These are phyloP conservation scores for Promerops cafer DNA, from an alignment of 2,113 vertebrate species.

Conservation along the genomic window DNA sequence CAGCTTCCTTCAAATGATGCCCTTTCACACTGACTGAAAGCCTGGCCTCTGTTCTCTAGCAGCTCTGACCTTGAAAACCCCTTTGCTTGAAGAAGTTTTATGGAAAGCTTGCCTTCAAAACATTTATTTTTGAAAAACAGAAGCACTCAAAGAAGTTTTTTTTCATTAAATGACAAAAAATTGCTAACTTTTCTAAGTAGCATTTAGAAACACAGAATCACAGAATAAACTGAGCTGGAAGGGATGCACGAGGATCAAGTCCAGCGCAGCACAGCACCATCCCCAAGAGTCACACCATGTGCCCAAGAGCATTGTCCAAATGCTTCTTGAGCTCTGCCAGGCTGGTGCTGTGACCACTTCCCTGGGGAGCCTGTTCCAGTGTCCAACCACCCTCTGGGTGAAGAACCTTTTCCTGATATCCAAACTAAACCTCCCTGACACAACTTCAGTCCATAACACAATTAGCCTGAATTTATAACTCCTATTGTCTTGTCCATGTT, in stretches of 20 bases:
- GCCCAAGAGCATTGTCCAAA: not conserved
- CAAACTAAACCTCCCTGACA: not conserved
- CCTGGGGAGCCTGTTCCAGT: not conserved
- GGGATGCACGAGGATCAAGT: not conserved
- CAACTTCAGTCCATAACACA: not conserved
- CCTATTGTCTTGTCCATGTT: not conserved
- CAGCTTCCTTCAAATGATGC: not conserved
- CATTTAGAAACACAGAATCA: not conserved
- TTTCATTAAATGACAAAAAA: not conserved
- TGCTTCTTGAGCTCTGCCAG: accelerated
- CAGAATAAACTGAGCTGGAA: not conserved
- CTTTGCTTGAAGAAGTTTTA: not conserved
- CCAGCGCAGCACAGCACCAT: not conserved
- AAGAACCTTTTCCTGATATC: not conserved
- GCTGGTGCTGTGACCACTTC: not conserved
- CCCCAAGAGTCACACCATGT: not conserved
- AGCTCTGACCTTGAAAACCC: not conserved
- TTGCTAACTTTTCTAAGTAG: not conserved
- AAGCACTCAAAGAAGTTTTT: not conserved
- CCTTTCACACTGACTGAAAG: not conserved
- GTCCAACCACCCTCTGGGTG: accelerated
- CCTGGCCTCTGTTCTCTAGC: not conserved
- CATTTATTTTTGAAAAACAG: not conserved
- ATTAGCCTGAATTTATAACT: not conserved
- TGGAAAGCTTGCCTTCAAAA: not conserved